These are phyloP conservation scores for Falco naumanni DNA, from an alignment of 2,797 vertebrate genomes.

Conservation along the genomic window DNA sequence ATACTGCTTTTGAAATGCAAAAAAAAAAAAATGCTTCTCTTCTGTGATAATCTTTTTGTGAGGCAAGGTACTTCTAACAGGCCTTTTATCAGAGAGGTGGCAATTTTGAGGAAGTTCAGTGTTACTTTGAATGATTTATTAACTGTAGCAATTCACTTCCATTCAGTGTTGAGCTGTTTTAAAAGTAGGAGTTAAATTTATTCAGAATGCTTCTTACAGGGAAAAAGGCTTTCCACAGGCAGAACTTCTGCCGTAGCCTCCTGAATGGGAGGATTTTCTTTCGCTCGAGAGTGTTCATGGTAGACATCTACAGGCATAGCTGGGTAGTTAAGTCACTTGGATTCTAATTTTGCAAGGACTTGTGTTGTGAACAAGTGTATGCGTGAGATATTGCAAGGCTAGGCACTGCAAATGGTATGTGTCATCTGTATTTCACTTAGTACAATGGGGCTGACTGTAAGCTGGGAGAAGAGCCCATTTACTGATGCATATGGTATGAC, in stretches of 20 bases:
- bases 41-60: neutral
- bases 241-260: neutral
- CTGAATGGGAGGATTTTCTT: neutral
- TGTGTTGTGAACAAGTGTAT: neutral
- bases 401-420: neutral
- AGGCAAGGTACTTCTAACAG: neutral
- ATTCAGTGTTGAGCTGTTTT: neutral
- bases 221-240: neutral
- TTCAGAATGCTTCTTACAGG: neutral
- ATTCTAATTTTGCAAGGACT: constrained; percentile 38
- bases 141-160: neutral
- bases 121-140: neutral
- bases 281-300: neutral
- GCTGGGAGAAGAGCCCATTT: neutral
- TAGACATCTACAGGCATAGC: constrained; percentile 15
- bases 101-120: neutral
- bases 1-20: neutral
- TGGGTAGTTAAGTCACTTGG: constrained; percentile 38
- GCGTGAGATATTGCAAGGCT: neutral
- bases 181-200: neutral
- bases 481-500: neutral
- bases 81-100: neutral
- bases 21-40: neutral
- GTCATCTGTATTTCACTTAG: neutral
- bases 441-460: neutral